Evolutionary conservation across 2,113 vertebrate genomes (phyloP).

Genomic region (Cephalopholis sonnerati): DNA sequence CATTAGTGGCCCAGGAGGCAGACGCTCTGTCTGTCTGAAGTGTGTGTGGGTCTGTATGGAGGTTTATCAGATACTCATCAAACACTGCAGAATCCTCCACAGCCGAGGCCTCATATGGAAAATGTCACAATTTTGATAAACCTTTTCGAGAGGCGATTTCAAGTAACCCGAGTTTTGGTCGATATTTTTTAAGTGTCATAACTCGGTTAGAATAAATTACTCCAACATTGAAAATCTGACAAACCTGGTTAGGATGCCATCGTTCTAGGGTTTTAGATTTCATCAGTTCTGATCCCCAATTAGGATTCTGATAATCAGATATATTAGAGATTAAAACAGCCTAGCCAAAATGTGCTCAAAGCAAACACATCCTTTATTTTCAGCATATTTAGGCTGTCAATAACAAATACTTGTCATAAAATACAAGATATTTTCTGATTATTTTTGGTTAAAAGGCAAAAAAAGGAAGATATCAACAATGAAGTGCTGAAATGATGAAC

Average conservation of each 20-base stretch:
- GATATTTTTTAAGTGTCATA: constrained; percentile 24
- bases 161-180: constrained; percentile 14
- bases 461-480: neutral
- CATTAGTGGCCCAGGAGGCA: constrained; percentile 86
- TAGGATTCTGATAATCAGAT: neutral
- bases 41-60: constrained; percentile 57
- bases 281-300: neutral
- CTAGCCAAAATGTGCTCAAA: neutral
- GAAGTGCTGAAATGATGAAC: neutral
- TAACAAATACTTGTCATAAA: neutral
- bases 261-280: neutral
- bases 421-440: neutral
- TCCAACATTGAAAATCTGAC: neutral
- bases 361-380: neutral
- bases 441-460: neutral
- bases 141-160: neutral
- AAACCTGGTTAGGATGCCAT: neutral
- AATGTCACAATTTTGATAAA: constrained; percentile 41
- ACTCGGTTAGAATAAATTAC: constrained; percentile 6
- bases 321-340: no score
- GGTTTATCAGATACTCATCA: constrained; percentile 69
- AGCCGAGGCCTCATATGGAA: constrained; percentile 38
- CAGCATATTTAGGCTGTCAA: neutral
- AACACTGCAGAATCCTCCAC: constrained; percentile 46
- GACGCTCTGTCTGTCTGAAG: constrained; percentile 80